Evolutionary conservation across 2,113 vertebrate species (phyloP), one percentile per base, ranked within the genome.

Genomic region (Pungitius pungitius): DNA sequence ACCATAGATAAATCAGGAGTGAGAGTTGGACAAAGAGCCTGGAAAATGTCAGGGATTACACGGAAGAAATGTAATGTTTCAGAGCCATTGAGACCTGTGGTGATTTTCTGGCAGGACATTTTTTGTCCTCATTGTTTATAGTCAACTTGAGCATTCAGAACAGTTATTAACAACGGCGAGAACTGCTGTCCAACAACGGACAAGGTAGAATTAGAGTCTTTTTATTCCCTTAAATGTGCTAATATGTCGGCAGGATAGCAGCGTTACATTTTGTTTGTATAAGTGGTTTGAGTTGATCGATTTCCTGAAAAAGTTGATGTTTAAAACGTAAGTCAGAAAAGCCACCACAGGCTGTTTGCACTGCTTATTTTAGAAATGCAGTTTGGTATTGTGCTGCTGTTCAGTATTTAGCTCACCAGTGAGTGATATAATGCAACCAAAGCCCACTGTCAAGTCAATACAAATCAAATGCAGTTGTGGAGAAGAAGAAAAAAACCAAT

Each of bases 21-120:
- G 45, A 57, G 65, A 73, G 67, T 15, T 63, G 57, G 66, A 75
- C 17, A 35, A 13, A 26, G 11, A n/a, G 45, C 8, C 40, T 69
- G 75, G 71, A 82, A 82, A 68, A 72, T 51, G 39, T 72, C 39
- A 49, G 0, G 33, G 49, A 76, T 55, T 61, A 55, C 7, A 22
- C 6, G 6, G 47, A 49, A 51, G 65, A 66, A 67, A 79, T 74
- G 74, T 30, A 67, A 39, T 47, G 54, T 47, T 42, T 75, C 37
- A 40, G n/a, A 71, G 52, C 78, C 57, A 17, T 42, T 18, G 26
- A 58, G 33, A 49, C 35, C 26, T 64, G 33, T 8, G 45, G 24
- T 49, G 24, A 35, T 22, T 20, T 11, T 63, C 68, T 67, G 73
- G 54, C n/a, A 54, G 58, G 56, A 33, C 9, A 22, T 26, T 35